Evolutionary conservation across 2,113 vertebrate genomes (phyloP), one percentile per base, ranked within the genome.

Genomic region (Halcyon malimbica): DNA sequence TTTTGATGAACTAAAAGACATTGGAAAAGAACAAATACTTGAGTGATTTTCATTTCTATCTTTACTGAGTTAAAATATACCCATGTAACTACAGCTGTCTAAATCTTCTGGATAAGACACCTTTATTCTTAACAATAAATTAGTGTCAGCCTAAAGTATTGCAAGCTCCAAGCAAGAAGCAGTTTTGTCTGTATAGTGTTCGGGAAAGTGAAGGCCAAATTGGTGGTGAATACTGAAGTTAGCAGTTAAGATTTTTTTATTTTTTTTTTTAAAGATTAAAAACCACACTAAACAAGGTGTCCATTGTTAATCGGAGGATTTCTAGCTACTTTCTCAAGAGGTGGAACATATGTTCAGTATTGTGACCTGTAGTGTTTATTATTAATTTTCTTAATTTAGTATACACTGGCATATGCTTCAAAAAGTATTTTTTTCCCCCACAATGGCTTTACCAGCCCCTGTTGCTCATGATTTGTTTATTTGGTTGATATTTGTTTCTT

Each of bases 401-500:
- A 69, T 50, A 80, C 19, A 8, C 60, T 92, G 76, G 83, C 73
- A 82, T 71, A 87, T 56, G 79, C 53, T 94, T 96, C 91, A 90
- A 96, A 94, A 54, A 68, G 5, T 33, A 9, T 57, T 88, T 57
- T 70, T 60, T 60, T 46, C 67, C 74, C 74, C 62, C 57, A 89
- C 83, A 81, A 92, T 60, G 71, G 33, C 24, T 94, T 93, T 75
- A 56, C 85, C 88, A 90, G 76, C 41, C 80, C 69, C 83, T 57
- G 60, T 90, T 94, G 80, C 76, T 94, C 84, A 85, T 80, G 89
- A 87, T 68, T 94, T 94, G 63, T 96, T 93, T 96, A 85, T 91
- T 95, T 90, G 50, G 37, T 90, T 90, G 82, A 90, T 96, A 93
- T 81, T 94, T 96, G 75, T 95, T 94, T 88, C 90, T 75, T 93